Conservation (phyloP, 2,113 vertebrate genomes). For the Rhineura floridana region DNA sequence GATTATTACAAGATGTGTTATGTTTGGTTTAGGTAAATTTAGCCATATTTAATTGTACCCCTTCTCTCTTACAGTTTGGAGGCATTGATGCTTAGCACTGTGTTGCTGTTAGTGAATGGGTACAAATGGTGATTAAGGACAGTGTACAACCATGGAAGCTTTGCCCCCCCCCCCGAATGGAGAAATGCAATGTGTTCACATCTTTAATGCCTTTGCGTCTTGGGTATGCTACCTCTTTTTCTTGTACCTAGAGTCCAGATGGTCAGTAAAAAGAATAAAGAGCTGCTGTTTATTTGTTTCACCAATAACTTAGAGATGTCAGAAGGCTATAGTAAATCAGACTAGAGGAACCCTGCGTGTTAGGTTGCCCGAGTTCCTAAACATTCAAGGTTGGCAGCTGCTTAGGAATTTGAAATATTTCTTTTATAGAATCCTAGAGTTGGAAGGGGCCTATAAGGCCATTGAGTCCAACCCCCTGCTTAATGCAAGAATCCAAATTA, state of each 20-base stretch:
- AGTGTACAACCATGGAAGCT: neutral
- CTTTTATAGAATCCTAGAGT: too few relatives aligned
- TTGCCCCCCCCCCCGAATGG: neutral
- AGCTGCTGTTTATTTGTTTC: neutral
- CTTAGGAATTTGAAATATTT: neutral
- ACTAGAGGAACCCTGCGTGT: too few relatives aligned
- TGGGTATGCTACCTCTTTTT: neutral
- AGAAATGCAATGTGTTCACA: too few relatives aligned
- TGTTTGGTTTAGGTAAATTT: neutral
- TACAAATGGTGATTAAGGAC: neutral
- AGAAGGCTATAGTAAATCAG: neutral
- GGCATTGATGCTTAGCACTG: too few relatives aligned
- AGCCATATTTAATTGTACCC: neutral
- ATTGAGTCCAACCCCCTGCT: too few relatives aligned
- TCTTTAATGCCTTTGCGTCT: neutral
- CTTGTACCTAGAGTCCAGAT: neutral
- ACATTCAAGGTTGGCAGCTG: neutral
- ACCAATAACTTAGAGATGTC: neutral
- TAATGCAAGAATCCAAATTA: too few relatives aligned
- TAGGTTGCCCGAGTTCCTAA: neutral
- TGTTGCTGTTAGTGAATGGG: neutral
- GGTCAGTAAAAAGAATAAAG: neutral
- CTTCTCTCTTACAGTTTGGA: too few relatives aligned
- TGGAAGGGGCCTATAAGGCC: too few relatives aligned
- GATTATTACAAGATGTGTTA: neutral